Base-by-base conservation (phyloP, 2,113 vertebrate species). In the Morphnarchus princeps region DNA sequence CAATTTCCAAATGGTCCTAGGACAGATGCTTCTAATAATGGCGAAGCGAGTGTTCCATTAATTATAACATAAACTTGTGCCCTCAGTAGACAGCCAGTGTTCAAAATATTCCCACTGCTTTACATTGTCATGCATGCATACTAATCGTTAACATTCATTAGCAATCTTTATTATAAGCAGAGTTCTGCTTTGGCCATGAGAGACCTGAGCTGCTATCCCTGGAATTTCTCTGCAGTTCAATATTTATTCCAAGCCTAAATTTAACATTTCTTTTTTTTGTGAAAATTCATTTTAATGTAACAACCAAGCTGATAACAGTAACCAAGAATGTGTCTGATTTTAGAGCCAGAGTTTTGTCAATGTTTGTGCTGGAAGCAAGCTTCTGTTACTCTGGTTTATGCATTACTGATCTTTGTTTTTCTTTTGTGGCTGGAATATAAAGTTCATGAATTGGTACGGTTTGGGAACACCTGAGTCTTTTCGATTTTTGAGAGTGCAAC, bases 301-400 rank as follows among this genome's bases (percentile, higher is more conserved):
- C 12, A 65, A 54, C 73, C 16, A n/a, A 80, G 52, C 54, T 73
- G 74, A 73, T 92, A 93, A 83, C 25, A 45, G 21, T 66, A 43
- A 82, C 62, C 79, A 90, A 65, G 89, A 95, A 31, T 40, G 55
- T 45, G 36, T 66, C 62, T 70, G 57, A 72, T 65, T 86, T 93
- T 65, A 86, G 58, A 88, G 36, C 52, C 80, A 82, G 31, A 77
- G 43, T 59, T 87, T 52, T 61, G 18, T 80, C 76, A 82, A 22
- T 80, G 36, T 92, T 95, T 90, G 36, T 95, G 32, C 58, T 93
- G 86, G 85, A 97, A 83, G 29, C 57, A 90, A 76, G 34, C 54
- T 90, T 83, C 66, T 90, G 13, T 79, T 91, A 15, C 13, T 73
- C 69, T 90, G 71, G 20, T 47, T 92, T 73, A 50, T 72, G 26